Evolutionary conservation across 2,888 invertebrate genomes (phyloP).

Genomic region (Laspeyria flexula): DNA sequence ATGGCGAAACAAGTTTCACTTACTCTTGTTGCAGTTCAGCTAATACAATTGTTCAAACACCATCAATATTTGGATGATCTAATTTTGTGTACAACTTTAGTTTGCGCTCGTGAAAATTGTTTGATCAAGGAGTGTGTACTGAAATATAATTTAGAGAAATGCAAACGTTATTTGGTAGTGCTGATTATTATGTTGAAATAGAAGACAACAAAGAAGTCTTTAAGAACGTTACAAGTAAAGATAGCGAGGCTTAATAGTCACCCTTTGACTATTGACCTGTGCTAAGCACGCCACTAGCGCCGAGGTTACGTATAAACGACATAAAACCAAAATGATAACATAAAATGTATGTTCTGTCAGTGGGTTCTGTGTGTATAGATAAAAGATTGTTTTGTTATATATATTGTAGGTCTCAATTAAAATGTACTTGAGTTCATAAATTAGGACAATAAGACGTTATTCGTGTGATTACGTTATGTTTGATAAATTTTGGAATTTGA

Average conservation of each 20-base stretch:
- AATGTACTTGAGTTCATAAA: background rate
- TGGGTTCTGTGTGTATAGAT: background rate
- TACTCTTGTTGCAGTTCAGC: slow-evolving; percentile 28
- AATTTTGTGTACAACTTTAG: background rate
- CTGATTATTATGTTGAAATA: background rate
- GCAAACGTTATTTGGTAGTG: background rate
- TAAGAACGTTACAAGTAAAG: background rate
- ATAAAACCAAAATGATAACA: background rate
- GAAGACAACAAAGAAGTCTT: background rate
- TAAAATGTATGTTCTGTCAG: background rate
- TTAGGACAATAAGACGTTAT: background rate
- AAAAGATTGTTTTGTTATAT: background rate
- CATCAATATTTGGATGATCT: slow-evolving; percentile 3
- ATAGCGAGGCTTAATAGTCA: no score
- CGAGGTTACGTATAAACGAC: background rate
- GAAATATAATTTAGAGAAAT: background rate
- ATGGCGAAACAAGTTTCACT: slow-evolving; percentile 54
- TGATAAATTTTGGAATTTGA: no score
- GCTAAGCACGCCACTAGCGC: background rate
- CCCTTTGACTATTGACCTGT: background rate
- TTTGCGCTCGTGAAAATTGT: background rate
- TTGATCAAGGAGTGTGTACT: background rate
- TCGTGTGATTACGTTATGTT: no score
- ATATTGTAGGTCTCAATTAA: background rate
- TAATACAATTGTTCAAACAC: slow-evolving; percentile 6